A percentile compares a stretch with the other conserved stretches of the same genome.
These are phyloP conservation scores for Zoanthus sansibaricus DNA, from an alignment of 92 coral and sea anemone species.

Conservation along the genomic window DNA sequence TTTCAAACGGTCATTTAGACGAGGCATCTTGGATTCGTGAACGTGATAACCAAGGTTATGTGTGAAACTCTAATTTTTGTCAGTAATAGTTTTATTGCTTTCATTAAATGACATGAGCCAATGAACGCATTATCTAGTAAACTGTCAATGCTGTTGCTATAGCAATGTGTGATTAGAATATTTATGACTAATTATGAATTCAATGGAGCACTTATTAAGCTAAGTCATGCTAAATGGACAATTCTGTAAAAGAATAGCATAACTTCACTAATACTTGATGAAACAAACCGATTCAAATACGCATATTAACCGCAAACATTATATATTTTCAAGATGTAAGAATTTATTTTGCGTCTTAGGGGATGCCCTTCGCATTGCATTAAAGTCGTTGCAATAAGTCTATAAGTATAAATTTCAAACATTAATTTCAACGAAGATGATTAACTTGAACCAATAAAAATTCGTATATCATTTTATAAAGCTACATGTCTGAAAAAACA, in stretches of 20 bases:
- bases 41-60: too few relatives aligned
- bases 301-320: constrained; percentile 37
- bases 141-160: too few relatives aligned
- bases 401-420: constrained; percentile 14
- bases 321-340: constrained; percentile 52
- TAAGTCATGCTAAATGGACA: neutral
- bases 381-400: neutral
- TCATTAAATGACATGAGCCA: too few relatives aligned
- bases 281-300: constrained; percentile 42
- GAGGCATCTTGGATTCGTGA: neutral
- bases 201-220: constrained; percentile 19
- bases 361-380: neutral
- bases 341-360: constrained; percentile 51
- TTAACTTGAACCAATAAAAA: neutral
- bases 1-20: neutral
- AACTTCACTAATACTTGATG: constrained; percentile 31
- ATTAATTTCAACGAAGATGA: neutral
- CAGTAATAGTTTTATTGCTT: too few relatives aligned
- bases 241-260: constrained; percentile 39
- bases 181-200: too few relatives aligned
- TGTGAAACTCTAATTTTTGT: too few relatives aligned
- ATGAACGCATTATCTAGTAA: too few relatives aligned
- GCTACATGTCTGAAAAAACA: neutral
- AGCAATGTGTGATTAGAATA: too few relatives aligned
- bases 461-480: constrained; percentile 1